A percentile compares a stretch with the other conserved stretches of the same genome.
phyloP scores from a whole-genome alignment of 2,113 vertebrate genomes.

The Sus scrofa region DNA sequence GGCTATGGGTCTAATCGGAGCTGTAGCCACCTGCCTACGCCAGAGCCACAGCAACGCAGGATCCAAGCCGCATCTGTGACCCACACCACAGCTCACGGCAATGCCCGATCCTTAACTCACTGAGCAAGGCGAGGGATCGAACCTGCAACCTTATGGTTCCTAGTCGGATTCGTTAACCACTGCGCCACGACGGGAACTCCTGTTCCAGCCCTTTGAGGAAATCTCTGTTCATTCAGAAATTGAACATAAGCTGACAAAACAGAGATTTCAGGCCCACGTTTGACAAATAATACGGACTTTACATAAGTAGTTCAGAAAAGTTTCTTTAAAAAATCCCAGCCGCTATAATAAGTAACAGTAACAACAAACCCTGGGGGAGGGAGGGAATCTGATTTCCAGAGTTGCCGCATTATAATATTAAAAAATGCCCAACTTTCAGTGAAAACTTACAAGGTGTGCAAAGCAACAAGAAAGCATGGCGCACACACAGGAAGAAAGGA shows the following conservation, averaged over 20 bases:
- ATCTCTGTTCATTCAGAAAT: background rate
- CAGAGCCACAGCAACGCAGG: too few species aligned
- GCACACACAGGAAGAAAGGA: background rate
- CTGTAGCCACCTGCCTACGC: too few species aligned
- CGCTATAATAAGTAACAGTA: too few species aligned
- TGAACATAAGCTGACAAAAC: background rate
- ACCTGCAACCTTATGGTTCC: too few species aligned
- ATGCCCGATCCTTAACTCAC: too few species aligned
- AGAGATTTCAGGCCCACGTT: background rate
- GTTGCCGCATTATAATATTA: background rate
- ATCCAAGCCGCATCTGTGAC: too few species aligned
- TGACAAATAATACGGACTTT: background rate
- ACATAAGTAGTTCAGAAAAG: background rate
- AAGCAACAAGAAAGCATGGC: background rate
- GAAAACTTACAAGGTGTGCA: background rate
- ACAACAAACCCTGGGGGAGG: too few species aligned
- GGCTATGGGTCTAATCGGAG: too few species aligned
- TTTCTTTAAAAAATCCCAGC: background rate
- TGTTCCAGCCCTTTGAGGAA: background rate
- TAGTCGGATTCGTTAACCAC: too few species aligned
- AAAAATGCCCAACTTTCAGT: background rate
- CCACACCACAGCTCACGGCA: too few species aligned
- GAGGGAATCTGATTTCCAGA: background rate
- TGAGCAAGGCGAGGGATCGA: too few species aligned
- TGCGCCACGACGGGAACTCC: too few species aligned